Evolutionary conservation across 1,140 invertebrate genomes (phyloP), one percentile per base, ranked within the genome.

Genomic region (Drosophila orosa): DNA sequence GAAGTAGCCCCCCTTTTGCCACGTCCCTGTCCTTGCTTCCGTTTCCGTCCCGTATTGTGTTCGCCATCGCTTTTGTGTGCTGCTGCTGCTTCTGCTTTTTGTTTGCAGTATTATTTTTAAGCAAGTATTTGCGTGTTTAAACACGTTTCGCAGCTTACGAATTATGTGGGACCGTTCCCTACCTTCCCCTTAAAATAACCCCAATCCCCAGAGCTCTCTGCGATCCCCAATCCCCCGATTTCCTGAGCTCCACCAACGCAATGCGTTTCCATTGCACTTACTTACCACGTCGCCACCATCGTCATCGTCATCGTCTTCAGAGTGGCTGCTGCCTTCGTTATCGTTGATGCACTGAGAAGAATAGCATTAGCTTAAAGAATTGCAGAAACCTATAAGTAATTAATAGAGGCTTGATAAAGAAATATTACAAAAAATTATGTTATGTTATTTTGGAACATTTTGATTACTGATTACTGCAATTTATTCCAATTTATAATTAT

Each of bases 91-190:
- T 50, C 74, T 48, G 45, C n/a, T 48, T 48, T 77, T 69, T 61
- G 74, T 60, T 66, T 60, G 55, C 24, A 63, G 72, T 71, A 83
- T 89, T 87, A 87, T 87, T 89, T 83, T 89, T 87, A 87, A 87
- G 83, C 83, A 89, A 87, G 83, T 87, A 87, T 87, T 87, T 87
- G 79, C 84, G 84, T 89, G 75, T 87, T 86, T 89, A 89, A 87
- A 87, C 83, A 87, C 83, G 83, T 87, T 87, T 78, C 83, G 76
- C 75, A 87, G 83, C 83, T 87, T 87, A 89, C 75, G 84, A 89
- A 80, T 85, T 85, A 85, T 86, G 52, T 42, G 69, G 71, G 60
- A 25, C 22, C 45, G 45, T 5, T 24, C 59, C 56, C 29, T 10
- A 27, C 45, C 45, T 47, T 5, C 24, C 45, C 44, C 72, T 29